phyloP scores from a whole-genome alignment of 1,140 invertebrate species.

The Andrena cerasifolii region DNA sequence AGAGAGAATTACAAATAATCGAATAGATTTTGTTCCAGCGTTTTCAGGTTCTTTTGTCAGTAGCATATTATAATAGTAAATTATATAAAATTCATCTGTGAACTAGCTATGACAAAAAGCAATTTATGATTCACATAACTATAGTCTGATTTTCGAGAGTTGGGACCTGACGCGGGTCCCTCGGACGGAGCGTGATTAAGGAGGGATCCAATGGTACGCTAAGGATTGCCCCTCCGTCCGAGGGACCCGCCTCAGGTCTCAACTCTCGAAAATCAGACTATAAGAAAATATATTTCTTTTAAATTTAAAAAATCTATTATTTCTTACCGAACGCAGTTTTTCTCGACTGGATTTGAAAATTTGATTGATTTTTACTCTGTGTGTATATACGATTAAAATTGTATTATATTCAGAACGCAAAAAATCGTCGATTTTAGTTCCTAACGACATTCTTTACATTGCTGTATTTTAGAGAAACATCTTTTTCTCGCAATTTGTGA shows the following conservation, averaged over 20 bases:
- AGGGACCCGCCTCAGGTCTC: too few relatives aligned
- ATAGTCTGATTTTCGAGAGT: too few relatives aligned
- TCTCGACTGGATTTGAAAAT: not conserved
- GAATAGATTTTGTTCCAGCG: not conserved
- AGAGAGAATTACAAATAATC: not conserved
- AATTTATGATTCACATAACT: too few relatives aligned
- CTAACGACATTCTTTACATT: not conserved
- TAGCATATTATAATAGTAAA: not conserved
- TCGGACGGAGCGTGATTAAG: too few relatives aligned
- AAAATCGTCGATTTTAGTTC: not conserved
- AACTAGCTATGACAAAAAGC: not conserved
- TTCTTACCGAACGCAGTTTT: not conserved
- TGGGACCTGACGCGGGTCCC: too few relatives aligned
- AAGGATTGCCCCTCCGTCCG: too few relatives aligned
- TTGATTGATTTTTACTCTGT: not conserved
- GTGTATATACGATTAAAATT: not conserved
- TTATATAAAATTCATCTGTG: conserved; percentile 12
- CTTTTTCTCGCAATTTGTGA: conserved; percentile 13
- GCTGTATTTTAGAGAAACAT: not conserved
- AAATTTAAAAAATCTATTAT: not conserved
- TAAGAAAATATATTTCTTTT: not conserved
- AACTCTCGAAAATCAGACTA: too few relatives aligned
- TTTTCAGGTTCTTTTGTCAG: not conserved
- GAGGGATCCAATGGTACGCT: too few relatives aligned
- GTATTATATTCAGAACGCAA: not conserved